Evolutionary conservation across 2,888 invertebrate genomes (phyloP).

Genomic region (Protonemura montana): DNA sequence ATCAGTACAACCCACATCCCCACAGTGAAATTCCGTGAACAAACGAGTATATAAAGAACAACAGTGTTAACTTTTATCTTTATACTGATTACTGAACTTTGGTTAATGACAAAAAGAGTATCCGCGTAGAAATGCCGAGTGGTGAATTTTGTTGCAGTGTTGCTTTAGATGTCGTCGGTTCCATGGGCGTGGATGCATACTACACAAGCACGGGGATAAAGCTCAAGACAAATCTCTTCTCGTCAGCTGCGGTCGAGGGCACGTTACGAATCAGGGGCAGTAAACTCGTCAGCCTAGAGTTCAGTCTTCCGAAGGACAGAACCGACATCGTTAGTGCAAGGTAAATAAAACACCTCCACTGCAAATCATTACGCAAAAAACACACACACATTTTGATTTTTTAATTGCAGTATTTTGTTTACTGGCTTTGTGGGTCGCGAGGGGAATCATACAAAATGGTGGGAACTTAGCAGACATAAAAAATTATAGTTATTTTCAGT

Average conservation of each 20-base stretch:
- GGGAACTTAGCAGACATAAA: too few species aligned
- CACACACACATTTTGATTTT: slow-evolving; percentile 36
- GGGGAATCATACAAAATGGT: too few species aligned
- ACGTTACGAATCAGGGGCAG: slow-evolving; percentile 74
- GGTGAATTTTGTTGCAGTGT: slow-evolving; percentile 64
- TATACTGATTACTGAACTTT: neutral
- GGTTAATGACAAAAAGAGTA: too few species aligned
- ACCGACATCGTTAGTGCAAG: slow-evolving; percentile 84
- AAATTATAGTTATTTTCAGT: too few species aligned
- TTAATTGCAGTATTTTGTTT: too few species aligned
- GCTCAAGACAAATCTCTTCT: slow-evolving; percentile 82
- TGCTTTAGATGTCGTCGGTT: slow-evolving; percentile 82
- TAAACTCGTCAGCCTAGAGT: slow-evolving; percentile 72
- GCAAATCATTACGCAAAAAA: too few species aligned
- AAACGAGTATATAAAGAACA: slow-evolving; percentile 28
- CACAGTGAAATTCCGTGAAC: slow-evolving; percentile 40
- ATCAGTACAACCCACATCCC: too few species aligned
- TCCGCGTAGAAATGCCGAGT: too few species aligned
- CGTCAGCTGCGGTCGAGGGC: slow-evolving; percentile 82
- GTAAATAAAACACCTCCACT: slow-evolving; percentile 61
- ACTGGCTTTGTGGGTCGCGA: too few species aligned
- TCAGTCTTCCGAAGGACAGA: slow-evolving; percentile 83
- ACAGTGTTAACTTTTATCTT: too few species aligned
- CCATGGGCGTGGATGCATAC: slow-evolving; percentile 85
- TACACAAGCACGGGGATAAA: slow-evolving; percentile 84